Conservation (phyloP, 2,888 invertebrate species). For the Sarcophaga subvicina region DNA sequence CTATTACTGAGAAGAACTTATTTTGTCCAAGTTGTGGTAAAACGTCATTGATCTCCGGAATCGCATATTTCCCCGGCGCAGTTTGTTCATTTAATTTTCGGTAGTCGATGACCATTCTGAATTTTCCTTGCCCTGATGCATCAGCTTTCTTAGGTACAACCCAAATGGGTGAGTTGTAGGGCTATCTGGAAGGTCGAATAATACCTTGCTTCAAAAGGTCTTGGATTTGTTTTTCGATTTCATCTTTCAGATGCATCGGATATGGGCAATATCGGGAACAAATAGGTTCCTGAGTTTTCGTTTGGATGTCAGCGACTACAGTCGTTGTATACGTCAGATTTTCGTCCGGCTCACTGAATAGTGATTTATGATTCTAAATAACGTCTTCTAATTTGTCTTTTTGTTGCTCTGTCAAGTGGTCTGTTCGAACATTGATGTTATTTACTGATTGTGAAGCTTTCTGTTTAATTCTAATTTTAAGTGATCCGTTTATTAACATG, state of each 20-base stretch:
- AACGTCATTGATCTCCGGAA: conserved; percentile 25
- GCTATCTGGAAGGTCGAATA: too few relatives aligned
- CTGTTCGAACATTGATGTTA: conserved; percentile 29
- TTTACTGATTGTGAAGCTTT: conserved; percentile 8
- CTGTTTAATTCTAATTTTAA: conserved; percentile 8
- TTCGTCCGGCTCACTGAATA: conserved; percentile 8
- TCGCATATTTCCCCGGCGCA: conserved; percentile 23
- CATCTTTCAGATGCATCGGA: too few relatives aligned
- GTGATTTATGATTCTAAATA: background rate
- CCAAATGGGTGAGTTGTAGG: too few relatives aligned
- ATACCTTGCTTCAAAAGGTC: too few relatives aligned
- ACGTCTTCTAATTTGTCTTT: background rate
- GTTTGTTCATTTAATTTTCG: background rate
- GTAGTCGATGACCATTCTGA: conserved; percentile 2
- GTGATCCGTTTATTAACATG: conserved; percentile 9
- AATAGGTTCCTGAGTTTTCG: too few relatives aligned
- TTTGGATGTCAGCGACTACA: too few relatives aligned
- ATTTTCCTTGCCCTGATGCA: conserved; percentile 8
- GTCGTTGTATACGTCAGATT: background rate
- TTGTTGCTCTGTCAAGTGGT: conserved; percentile 17
- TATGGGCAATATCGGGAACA: too few relatives aligned
- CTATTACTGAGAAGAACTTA: conserved; percentile 27
- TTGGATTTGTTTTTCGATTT: too few relatives aligned
- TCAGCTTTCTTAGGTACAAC: too few relatives aligned
- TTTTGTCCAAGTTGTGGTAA: too few relatives aligned